These are phyloP conservation scores for Aplocera efformata DNA, from an alignment of 2,888 invertebrate species.

Conservation along the genomic window DNA sequence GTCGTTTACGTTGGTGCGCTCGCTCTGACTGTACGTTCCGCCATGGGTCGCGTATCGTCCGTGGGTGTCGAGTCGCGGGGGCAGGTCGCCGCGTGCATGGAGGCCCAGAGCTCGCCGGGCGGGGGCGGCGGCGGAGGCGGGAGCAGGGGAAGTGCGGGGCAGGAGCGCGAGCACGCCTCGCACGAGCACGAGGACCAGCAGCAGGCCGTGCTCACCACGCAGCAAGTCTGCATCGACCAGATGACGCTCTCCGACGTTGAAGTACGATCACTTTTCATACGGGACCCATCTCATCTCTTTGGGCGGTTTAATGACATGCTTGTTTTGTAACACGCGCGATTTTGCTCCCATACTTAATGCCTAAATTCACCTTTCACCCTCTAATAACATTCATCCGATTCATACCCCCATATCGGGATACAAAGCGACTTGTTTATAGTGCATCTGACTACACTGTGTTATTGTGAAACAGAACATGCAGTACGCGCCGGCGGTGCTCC, in stretches of 20 bases:
- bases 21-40: too few relatives aligned
- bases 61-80: background rate
- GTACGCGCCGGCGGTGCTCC: conserved; percentile 94
- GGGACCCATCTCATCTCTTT: background rate
- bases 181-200: conserved; percentile 40
- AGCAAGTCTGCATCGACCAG: conserved; percentile 90
- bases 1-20: too few relatives aligned
- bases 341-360: too few relatives aligned
- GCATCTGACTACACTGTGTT: background rate
- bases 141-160: conserved; percentile 55
- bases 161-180: conserved; percentile 34
- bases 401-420: too few relatives aligned
- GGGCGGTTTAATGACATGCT: too few relatives aligned
- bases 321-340: too few relatives aligned
- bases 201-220: conserved; percentile 78
- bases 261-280: conserved; percentile 69
- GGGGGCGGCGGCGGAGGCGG: conserved; percentile 60
- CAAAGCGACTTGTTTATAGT: too few relatives aligned
- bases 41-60: too few relatives aligned
- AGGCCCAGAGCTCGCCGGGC: conserved; percentile 32
- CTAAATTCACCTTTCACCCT: too few relatives aligned
- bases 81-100: conserved; percentile 67
- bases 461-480: conserved; percentile 65
- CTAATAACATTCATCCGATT: too few relatives aligned
- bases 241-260: conserved; percentile 87